A percentile compares a stretch with the other conserved stretches of the same genome.
These are phyloP conservation scores for Sciurus niger DNA, from an alignment of 2,113 vertebrate genomes.

Conservation along the genomic window DNA sequence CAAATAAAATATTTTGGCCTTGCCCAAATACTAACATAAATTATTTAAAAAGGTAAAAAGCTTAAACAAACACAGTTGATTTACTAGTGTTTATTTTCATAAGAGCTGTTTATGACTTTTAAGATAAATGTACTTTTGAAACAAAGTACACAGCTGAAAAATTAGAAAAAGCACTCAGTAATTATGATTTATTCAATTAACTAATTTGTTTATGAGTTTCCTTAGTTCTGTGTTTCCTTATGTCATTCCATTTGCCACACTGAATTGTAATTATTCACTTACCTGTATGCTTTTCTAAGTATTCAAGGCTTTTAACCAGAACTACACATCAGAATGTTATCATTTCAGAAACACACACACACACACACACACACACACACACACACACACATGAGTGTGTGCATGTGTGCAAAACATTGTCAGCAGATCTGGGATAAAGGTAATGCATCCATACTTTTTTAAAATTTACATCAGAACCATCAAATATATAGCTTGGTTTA, in stretches of 20 bases:
- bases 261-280: background rate
- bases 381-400: background rate
- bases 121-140: background rate
- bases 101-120: background rate
- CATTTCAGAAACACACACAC: background rate
- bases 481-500: background rate
- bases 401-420: fast-evolving
- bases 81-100: background rate
- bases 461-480: too few relatives aligned
- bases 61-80: background rate
- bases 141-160: background rate
- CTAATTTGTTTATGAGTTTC: conserved; percentile 17
- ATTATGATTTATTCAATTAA: conserved; percentile 52
- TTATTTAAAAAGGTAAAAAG: background rate
- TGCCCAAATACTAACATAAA: conserved; percentile 7
- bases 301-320: background rate
- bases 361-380: background rate
- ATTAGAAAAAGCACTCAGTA: background rate
- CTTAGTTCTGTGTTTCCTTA: background rate
- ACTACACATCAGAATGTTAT: background rate
- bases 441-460: background rate
- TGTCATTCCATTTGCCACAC: background rate
- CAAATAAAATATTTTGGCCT: conserved; percentile 18
- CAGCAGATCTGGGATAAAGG: background rate
- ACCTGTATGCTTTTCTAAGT: background rate